Evolutionary conservation across 2,113 vertebrate species (phyloP).

Genomic region (Diadophis punctatus): DNA sequence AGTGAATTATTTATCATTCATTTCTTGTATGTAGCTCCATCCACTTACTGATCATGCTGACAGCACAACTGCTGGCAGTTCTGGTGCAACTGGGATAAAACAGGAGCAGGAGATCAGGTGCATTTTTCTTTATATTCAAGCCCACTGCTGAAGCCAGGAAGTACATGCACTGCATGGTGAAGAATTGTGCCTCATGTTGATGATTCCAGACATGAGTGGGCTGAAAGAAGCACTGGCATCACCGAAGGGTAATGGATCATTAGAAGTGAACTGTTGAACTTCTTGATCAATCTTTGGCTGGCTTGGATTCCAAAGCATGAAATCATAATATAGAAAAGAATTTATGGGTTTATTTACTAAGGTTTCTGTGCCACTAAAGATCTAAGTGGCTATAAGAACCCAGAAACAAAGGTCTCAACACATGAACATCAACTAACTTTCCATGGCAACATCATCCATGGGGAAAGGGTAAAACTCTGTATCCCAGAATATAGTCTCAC

Average conservation of each 20-base stretch:
- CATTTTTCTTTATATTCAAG: neutral
- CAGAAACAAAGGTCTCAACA: neutral
- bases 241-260: neutral
- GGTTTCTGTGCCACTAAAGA: neutral
- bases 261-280: neutral
- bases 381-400: neutral
- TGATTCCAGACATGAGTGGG: neutral
- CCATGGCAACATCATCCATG: neutral
- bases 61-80: neutral
- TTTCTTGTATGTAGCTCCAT: neutral
- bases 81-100: slow-evolving; percentile 3
- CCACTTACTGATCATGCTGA: neutral
- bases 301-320: neutral
- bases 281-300: neutral
- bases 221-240: neutral
- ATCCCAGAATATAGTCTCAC: neutral
- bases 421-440: neutral
- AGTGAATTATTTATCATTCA: neutral
- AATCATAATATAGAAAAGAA: neutral
- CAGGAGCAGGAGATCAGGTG: neutral
- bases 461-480: neutral
- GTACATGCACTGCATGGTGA: neutral
- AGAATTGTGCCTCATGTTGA: neutral
- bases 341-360: neutral
- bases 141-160: neutral